Base-by-base conservation (phyloP, 2,797 vertebrate genomes). In the Myiothlypis coronata region DNA sequence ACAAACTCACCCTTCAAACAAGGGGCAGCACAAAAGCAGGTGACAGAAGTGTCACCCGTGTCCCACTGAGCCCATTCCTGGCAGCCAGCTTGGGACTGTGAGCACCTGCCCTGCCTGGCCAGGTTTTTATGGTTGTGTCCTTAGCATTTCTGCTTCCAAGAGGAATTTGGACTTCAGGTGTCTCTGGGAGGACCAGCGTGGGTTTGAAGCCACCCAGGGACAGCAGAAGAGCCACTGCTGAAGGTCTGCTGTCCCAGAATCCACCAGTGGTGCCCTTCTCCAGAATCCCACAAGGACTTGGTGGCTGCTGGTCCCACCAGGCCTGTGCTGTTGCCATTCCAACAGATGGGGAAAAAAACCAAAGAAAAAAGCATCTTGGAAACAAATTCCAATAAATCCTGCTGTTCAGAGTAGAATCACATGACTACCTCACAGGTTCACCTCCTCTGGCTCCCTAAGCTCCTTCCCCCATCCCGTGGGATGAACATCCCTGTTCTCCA, bases 361-460 rank as follows among this genome's bases (percentile, higher is more conserved):
- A 19, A 14, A n/a, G 11, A 22, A 72, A 85, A 84, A 93, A 55
- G 32, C 41, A 9, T 49, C 27, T 77, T 69, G 24, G 35, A 78
- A 88, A 50, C 53, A 41, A 74, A 78, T 74, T 77, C 70, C 35
- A 12, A n/a, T 52, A 63, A 77, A 84, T 71, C 90, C 74, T 60
- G 23, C 60, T 83, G 57, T 88, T 94, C 43, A 74, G 83, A 59
- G 50, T 59, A 47, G 61, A 83, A 77, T 92, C 65, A 18, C 11
- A 21, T 84, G 72, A 95, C 95, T 95, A 89, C 96, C 95, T 96
- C 95, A 87, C 87, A 63, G 78, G n/a, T 75, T 82, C 67, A 34
- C 56, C n/a, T 0, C 82, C 79, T 28, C 1, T 1, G 17, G 77
- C 90, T 94, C 76, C 6, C 1, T 34, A 47, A 68, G 70, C 56